A percentile compares a stretch with the other conserved stretches of the same genome.
Evolutionary conservation across 2,888 invertebrate genomes (phyloP).

Genomic region (Icerya purchasi): DNA sequence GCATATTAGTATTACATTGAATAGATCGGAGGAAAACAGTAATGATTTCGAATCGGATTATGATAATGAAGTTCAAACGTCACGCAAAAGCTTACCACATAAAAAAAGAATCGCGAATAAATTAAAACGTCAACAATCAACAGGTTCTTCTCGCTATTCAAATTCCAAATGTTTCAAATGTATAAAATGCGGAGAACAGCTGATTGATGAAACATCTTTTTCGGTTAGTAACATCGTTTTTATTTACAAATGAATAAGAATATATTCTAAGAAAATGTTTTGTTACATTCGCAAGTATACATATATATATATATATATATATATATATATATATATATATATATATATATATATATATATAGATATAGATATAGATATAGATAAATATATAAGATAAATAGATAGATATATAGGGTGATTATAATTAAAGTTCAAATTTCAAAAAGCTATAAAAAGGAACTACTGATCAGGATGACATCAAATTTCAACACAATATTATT

Average conservation of each 20-base stretch:
- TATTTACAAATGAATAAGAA: not conserved
- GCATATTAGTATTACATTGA: not conserved
- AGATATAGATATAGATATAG: no score
- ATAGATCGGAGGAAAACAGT: constrained; percentile 22
- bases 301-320: no score
- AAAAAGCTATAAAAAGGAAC: no score
- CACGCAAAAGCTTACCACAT: constrained; percentile 45
- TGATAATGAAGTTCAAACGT: constrained; percentile 25
- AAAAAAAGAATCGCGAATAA: constrained; percentile 67
- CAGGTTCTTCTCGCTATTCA: constrained; percentile 21
- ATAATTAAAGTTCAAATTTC: no score
- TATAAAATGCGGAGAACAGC: constrained; percentile 28
- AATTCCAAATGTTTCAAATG: constrained; percentile 25
- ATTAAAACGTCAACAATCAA: constrained; percentile 28
- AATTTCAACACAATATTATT: no score
- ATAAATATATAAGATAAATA: no score
- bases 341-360: no score
- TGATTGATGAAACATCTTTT: constrained; percentile 25
- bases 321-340: no score
- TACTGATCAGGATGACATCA: no score
- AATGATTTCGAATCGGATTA: constrained; percentile 28
- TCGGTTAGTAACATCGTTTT: constrained; percentile 10
- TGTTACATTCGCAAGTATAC: no score
- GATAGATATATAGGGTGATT: no score
- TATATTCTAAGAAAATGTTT: no score